Evolutionary conservation across 2,113 vertebrate species (phyloP).

Genomic region (pig (Sus scrofa)): T2T-Sscrofa CM000828.6:62415501-62416000

Average conservation of each 20-base stretch:
- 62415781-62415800: not conserved
- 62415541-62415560: not conserved
- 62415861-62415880: not conserved
- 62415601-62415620: not conserved
- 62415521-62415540: no score
- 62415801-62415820: not conserved
- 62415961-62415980: not conserved
- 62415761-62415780: not conserved
- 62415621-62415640: not conserved
- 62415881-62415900: slow-evolving; percentile 58
- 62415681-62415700: not conserved
- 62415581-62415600: slow-evolving; percentile 10
- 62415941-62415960: not conserved
- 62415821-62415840: slow-evolving; percentile 53
- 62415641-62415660: not conserved
- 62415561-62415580: not conserved
- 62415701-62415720: not conserved
- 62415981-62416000: slow-evolving; percentile 7
- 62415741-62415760: not conserved
- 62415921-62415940: slow-evolving; percentile 77
- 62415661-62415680: not conserved
- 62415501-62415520: no score
- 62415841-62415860: not conserved
- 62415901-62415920: slow-evolving; percentile 65
- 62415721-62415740: not conserved